Evolutionary conservation across 2,888 invertebrate species (phyloP).

Genomic region (Serripes groenlandicus): DNA sequence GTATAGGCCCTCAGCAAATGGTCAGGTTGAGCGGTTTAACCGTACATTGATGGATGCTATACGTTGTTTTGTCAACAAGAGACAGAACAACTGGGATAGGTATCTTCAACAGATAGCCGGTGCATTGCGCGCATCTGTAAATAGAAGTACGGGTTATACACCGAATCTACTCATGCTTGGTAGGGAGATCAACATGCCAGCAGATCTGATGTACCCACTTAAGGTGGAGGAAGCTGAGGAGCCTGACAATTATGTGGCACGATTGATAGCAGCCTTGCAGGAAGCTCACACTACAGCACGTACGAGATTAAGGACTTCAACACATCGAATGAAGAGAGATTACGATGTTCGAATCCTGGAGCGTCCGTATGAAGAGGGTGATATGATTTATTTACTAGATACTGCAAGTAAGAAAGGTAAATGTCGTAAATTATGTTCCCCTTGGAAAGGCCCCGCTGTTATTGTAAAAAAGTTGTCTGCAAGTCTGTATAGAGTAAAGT

Average conservation of each 20-base stretch:
- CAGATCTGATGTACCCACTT: conserved; percentile 28
- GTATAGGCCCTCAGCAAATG: conserved; percentile 12
- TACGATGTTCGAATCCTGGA: no score
- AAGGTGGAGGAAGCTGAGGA: not conserved
- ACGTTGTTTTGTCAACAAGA: conserved; percentile 13
- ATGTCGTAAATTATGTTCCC: no score
- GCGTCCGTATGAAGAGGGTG: no score
- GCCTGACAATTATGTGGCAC: conserved; percentile 3
- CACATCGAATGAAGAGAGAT: conserved; percentile 28
- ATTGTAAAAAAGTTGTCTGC: no score
- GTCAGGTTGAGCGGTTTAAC: conserved; percentile 15
- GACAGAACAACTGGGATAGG: not conserved
- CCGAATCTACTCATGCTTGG: conserved; percentile 21
- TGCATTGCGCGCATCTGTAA: conserved; percentile 15
- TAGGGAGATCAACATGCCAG: conserved; percentile 16
- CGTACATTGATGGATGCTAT: conserved; percentile 14
- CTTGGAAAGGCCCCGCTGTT: no score
- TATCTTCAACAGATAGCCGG: conserved; percentile 14
- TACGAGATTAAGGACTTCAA: not conserved
- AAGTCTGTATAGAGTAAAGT: no score
- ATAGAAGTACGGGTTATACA: conserved; percentile 20
- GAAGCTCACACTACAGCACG: conserved; percentile 21
- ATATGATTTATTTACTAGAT: no score
- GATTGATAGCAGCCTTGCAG: not conserved
- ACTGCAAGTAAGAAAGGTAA: no score